Evolutionary conservation across 1,140 invertebrate genomes (phyloP), one percentile per base, ranked within the genome.

Genomic region (Drosophila lowei): DNA sequence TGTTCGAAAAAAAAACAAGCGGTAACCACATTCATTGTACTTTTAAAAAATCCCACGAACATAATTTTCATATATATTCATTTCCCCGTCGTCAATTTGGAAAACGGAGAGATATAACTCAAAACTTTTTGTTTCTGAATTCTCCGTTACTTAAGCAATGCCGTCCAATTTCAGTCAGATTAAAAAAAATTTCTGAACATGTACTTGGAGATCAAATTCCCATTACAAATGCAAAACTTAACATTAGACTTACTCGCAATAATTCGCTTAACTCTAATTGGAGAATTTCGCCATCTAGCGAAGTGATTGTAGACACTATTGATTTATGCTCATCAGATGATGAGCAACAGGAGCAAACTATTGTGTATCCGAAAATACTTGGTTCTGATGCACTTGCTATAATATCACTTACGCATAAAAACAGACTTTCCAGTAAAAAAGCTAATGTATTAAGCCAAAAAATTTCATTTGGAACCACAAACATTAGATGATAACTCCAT

Each of bases 311-410:
- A 9, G 90, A 92, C 30, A 84, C 92, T 59, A 93, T 93, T 60
- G 92, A 93, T 72, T 91, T 93, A 11, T 93, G 93, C 62, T 93
- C 93, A 8, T 93, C 93, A 0, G 93, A 93, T n/a, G 93, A 93
- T 6, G 91, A 79, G 34, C 62, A 74, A 42, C 42, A 93, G 4
- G 90, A 73, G 21, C 43, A 68, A 28, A 16, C 50, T 23, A 62
- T 53, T 18, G n/a, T 30, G 6, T 50, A 57, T 6, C 43, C 66
- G 8, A 66, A 62, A 64, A 56, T 57, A 18, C 44, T 62, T 48
- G 73, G 59, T 21, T 61, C 62, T 2, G 58, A 79, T 53, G 60
- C 49, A 28, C 48, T 68, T 23, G 54, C 71, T 38, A 56, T 74
- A 55, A 78, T 89, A 47, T 58, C 77, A 15, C 65, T 79, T 44